Conservation (phyloP, 1,140 invertebrate species). For the Orius laevigatus region DNA sequence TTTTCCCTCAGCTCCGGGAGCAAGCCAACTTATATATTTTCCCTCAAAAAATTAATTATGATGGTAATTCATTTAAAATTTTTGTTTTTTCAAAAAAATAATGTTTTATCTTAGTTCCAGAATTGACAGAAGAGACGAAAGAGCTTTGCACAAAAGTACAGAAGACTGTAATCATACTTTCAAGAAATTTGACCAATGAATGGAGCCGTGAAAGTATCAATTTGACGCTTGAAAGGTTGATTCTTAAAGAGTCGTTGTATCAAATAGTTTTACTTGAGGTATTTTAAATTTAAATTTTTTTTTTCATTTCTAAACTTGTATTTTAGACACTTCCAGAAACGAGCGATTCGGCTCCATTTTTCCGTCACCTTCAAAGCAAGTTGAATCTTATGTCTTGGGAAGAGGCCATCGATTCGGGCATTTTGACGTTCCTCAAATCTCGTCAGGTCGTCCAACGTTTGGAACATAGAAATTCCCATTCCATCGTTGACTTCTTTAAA, state of each 20-base stretch:
- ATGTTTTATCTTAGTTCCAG: neutral
- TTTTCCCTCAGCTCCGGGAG: neutral
- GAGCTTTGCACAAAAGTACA: constrained; percentile 2
- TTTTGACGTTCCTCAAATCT: too few relatives aligned
- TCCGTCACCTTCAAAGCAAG: too few relatives aligned
- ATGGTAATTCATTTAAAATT: constrained; percentile 5
- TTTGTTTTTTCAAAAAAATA: neutral
- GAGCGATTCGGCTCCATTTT: too few relatives aligned
- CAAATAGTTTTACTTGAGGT: constrained; percentile 5
- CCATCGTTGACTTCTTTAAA: too few relatives aligned
- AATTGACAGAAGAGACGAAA: constrained; percentile 5
- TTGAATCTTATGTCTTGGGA: too few relatives aligned
- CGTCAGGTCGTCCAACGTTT: too few relatives aligned
- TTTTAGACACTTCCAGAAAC: too few relatives aligned
- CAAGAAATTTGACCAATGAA: neutral
- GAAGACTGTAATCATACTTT: constrained; percentile 11
- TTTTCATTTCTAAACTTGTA: too few relatives aligned
- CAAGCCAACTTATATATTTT: neutral
- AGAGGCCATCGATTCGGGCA: too few relatives aligned
- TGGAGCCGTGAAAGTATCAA: constrained; percentile 7
- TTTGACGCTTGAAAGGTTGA: constrained; percentile 1
- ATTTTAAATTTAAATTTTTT: too few relatives aligned
- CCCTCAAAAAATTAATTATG: constrained; percentile 1
- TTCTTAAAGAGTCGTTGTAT: neutral
- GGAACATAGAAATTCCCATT: too few relatives aligned